phyloP scores from a whole-genome alignment of 2,113 vertebrate species.

The Pimephales promelas region DNA sequence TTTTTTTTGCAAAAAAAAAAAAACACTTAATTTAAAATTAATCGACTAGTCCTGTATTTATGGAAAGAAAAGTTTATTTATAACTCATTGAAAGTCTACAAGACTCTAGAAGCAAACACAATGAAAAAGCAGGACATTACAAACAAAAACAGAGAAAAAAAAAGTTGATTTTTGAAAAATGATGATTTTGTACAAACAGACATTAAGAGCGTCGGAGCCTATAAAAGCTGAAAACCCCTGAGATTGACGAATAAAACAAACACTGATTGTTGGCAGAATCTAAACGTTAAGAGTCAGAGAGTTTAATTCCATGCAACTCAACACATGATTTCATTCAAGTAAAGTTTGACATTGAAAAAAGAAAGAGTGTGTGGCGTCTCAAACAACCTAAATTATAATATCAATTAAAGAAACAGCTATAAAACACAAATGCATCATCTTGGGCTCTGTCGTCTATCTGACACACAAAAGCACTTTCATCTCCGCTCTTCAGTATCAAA shows the following conservation, averaged over 20 bases:
- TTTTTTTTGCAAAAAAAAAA: not conserved
- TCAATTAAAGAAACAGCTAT: not conserved
- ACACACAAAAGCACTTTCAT: no score
- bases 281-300: constrained; percentile 63
- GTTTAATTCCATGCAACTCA: constrained; percentile 66
- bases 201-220: not conserved
- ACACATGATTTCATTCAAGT: constrained; percentile 70
- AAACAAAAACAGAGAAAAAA: constrained; percentile 46
- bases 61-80: constrained; percentile 24
- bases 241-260: constrained; percentile 72
- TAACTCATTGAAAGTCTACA: not conserved
- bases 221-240: constrained; percentile 72
- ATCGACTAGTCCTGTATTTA: not conserved
- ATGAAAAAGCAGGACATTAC: not conserved
- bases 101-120: constrained; percentile 27
- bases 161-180: constrained; percentile 60
- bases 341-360: constrained; percentile 73
- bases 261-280: constrained; percentile 53
- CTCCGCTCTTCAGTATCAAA: not conserved
- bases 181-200: constrained; percentile 5
- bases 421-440: not conserved
- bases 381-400: constrained; percentile 38
- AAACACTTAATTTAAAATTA: not conserved
- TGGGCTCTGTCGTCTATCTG: not conserved
- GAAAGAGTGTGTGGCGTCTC: not conserved